Percentiles rank a stretch among this genome's conserved stretches.
phyloP scores from a whole-genome alignment of 2,113 vertebrate species.

The Pongo abelii region DNA sequence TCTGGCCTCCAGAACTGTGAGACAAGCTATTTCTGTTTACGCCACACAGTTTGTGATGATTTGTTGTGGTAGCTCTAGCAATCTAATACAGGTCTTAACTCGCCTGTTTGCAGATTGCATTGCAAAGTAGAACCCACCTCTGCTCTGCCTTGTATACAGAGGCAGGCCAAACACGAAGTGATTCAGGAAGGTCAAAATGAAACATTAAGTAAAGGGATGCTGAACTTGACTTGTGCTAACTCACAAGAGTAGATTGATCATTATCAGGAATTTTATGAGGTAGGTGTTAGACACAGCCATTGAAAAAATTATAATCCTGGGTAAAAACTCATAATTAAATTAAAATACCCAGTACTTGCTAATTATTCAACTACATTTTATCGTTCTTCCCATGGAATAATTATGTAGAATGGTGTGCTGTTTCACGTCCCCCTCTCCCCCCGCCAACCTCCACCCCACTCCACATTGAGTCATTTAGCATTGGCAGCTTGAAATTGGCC shows the following conservation, averaged over 20 bases:
- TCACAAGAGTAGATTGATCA: not conserved
- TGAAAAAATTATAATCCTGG: not conserved
- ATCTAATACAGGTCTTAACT: not conserved
- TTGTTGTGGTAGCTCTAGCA: not conserved
- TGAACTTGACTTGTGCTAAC: not conserved
- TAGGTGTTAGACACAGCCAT: not conserved
- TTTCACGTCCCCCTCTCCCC: not conserved
- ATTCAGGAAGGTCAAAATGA: not conserved
- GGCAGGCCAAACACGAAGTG: not conserved
- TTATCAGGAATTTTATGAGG: not conserved
- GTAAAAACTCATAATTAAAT: not conserved
- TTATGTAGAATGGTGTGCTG: not conserved
- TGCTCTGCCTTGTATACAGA: not conserved
- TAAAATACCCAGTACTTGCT: not conserved
- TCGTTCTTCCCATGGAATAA: not conserved
- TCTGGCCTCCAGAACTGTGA: not conserved
- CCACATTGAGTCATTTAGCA: not conserved
- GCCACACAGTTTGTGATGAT: not conserved
- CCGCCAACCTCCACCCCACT: too few relatives aligned
- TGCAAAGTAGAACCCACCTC: not conserved
- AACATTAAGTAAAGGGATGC: not conserved
- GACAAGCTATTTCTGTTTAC: not conserved
- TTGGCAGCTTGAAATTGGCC: not conserved
- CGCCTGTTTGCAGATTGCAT: not conserved
- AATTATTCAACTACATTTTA: not conserved